Evolutionary conservation across 2,797 vertebrate species (phyloP), one percentile per base, ranked within the genome.

Genomic region (Lindbergichthys nudifrons): DNA sequence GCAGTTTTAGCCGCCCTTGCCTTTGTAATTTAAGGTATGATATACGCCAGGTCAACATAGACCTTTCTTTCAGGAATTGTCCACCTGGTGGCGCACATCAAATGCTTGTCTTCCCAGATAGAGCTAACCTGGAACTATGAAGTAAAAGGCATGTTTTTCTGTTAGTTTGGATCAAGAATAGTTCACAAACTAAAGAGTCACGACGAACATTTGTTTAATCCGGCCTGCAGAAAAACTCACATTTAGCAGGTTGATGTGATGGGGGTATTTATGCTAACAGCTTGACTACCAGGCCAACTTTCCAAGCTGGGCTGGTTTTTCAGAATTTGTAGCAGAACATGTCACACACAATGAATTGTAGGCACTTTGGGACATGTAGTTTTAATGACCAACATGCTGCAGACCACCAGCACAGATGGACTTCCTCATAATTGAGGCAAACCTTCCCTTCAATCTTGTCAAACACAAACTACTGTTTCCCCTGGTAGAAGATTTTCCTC

Each of bases 321-420:
- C 12, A 71, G 57, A 69, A 48, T 75, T 59, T 73, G 64, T 66
- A 1, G 15, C 48, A 18, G 68, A 59, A 57, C 68, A 67, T 63
- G 59, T 59, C 51, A 57, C 4, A 18, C 50, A 56, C 30, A 42
- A 23, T 73, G 36, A 68, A 60, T 70, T 51, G 45, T 23, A 23
- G 41, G 52, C 57, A 56, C 56, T 36, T n/a, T 26, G 64, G 48
- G 51, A 52, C 19, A 52, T 30, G 60, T 57, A 51, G 60, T 66
- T 80, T 80, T 72, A 82, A 84, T 62, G 70, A 60, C 70, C 61
- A 52, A 30, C n/a, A 14, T 52, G 77, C 43, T 80, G 60, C 47
- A 65, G 36, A 53, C 39, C 16, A 30, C 26, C 64, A 75, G 65
- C 56, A 54, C 75, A 77, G 70, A 83, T 81, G 77, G 61, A 45